These are phyloP conservation scores for Pteropus rufus DNA, from an alignment of 2,797 vertebrate species.

Conservation along the genomic window DNA sequence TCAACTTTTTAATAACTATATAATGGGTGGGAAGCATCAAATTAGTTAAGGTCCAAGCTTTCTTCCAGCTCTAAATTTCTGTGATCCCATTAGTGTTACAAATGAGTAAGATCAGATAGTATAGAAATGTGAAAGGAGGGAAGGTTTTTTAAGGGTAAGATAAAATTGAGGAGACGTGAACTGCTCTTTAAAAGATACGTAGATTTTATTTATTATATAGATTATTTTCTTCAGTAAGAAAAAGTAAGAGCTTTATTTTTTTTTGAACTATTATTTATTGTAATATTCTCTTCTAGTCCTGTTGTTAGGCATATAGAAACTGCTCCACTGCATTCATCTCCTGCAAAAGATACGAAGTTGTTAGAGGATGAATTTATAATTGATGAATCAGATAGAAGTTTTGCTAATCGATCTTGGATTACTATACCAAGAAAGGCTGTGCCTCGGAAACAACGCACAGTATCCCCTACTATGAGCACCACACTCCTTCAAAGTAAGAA, in stretches of 20 bases:
- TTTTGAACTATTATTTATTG: constrained; percentile 26
- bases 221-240: neutral
- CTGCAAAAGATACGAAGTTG: constrained; percentile 53
- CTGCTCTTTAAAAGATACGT: neutral
- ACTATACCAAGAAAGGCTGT: constrained; percentile 72
- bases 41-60: neutral
- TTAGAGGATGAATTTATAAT: constrained; percentile 82
- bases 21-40: neutral
- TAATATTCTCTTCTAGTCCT: constrained; percentile 49
- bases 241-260: neutral
- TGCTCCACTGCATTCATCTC: neutral
- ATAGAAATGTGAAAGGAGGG: neutral
- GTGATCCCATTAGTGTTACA: neutral
- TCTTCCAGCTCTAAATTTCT: constrained; percentile 13
- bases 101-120: neutral
- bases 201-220: neutral
- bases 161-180: neutral
- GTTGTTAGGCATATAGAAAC: constrained; percentile 53
- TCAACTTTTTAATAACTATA: neutral
- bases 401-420: constrained; percentile 72
- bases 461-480: constrained; percentile 33
- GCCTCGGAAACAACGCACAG: neutral
- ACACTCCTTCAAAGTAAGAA: constrained; percentile 33
- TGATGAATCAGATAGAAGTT: constrained; percentile 72
- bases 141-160: neutral